These are phyloP conservation scores for Microctonus hyperodae DNA, from an alignment of 2,888 invertebrate species.

Conservation along the genomic window DNA sequence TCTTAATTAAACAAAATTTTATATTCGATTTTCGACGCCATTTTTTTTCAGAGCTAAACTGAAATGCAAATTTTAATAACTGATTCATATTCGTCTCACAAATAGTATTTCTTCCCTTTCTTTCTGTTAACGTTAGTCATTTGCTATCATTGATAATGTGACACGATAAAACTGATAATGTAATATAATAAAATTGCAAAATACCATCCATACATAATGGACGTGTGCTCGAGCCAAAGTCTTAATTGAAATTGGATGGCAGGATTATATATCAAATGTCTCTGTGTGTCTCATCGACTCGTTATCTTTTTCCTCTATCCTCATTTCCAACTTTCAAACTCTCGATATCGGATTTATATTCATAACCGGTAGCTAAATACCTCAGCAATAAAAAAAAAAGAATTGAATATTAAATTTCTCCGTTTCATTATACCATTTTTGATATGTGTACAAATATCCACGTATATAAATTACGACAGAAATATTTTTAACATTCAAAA, in stretches of 20 bases:
- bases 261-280: neutral
- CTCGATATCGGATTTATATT: neutral
- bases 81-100: neutral
- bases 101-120: neutral
- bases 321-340: neutral
- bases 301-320: neutral
- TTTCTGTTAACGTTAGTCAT: neutral
- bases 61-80: no score
- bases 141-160: neutral
- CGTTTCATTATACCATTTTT: no score
- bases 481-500: neutral
- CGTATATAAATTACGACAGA: neutral
- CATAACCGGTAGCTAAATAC: constrained; percentile 5
- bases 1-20: no score
- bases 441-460: no score
- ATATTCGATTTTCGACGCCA: no score
- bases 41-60: no score
- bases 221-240: neutral
- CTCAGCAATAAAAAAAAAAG: neutral
- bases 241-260: neutral
- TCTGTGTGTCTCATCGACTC: neutral
- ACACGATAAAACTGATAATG: neutral
- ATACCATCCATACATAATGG: neutral
- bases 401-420: no score
- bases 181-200: neutral